phyloP scores from a whole-genome alignment of 2,888 invertebrate species.

The Drosophila subsilvestris region DNA sequence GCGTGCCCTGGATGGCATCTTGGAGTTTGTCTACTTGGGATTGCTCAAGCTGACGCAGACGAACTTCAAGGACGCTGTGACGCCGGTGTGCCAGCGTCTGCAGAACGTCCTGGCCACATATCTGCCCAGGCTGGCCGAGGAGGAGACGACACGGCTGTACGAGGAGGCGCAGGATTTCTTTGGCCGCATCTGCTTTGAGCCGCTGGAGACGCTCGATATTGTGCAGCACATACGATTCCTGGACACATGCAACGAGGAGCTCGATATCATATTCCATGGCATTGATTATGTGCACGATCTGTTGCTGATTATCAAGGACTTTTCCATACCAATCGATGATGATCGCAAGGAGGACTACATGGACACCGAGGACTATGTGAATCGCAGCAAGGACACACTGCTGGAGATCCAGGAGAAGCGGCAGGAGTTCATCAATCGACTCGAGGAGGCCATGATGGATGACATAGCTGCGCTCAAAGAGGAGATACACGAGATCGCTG shows the following conservation, averaged over 20 bases:
- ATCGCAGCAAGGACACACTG: slow-evolving; percentile 87
- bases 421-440: slow-evolving; percentile 88
- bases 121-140: slow-evolving; percentile 89
- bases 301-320: slow-evolving; percentile 93
- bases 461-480: slow-evolving; percentile 90
- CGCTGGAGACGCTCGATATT: slow-evolving; percentile 89
- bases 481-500: slow-evolving; percentile 89
- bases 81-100: slow-evolving; percentile 89
- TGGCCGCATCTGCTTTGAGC: slow-evolving; percentile 87
- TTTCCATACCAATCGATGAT: slow-evolving; percentile 88
- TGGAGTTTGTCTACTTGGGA: slow-evolving; percentile 89
- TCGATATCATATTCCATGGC: slow-evolving; percentile 89
- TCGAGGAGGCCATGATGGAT: slow-evolving; percentile 90
- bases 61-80: slow-evolving; percentile 89
- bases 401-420: slow-evolving; percentile 87
- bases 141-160: slow-evolving; percentile 85
- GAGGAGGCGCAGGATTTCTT: slow-evolving; percentile 85
- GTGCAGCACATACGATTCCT: slow-evolving; percentile 85
- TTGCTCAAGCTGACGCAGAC: slow-evolving; percentile 88
- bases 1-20: slow-evolving; percentile 87
- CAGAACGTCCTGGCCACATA: slow-evolving; percentile 87
- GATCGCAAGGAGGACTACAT: slow-evolving; percentile 87
- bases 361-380: slow-evolving; percentile 83
- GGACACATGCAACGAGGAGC: slow-evolving; percentile 87
- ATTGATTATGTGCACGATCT: slow-evolving; percentile 92